Conservation (phyloP, 2,797 vertebrate species). For the Loris lydekkerianus region DNA sequence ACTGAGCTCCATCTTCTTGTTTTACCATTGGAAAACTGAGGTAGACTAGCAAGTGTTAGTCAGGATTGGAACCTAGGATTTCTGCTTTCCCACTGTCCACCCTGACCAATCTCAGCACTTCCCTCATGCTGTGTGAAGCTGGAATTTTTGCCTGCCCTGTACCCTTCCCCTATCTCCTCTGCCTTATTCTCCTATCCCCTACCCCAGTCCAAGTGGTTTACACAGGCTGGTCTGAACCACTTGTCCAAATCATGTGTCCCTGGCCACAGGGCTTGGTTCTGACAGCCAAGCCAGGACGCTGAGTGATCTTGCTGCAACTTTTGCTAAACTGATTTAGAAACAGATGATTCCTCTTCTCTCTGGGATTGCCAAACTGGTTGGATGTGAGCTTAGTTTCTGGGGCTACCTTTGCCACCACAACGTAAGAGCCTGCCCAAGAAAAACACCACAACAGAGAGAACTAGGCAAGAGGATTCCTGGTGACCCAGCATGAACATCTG, state of each 20-base stretch:
- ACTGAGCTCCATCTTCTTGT: background rate
- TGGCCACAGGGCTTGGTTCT: background rate
- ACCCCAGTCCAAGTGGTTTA: background rate
- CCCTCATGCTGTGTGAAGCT: rapidly evolving
- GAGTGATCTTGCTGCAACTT: background rate
- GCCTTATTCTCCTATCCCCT: background rate
- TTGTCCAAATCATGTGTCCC: background rate
- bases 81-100: background rate
- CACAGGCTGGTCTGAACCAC: background rate
- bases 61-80: background rate
- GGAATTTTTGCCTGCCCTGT: background rate
- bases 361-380: background rate
- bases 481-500: background rate
- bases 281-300: background rate
- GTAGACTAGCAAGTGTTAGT: background rate
- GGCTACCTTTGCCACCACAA: background rate
- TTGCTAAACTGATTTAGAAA: background rate
- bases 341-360: background rate
- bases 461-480: background rate
- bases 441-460: background rate
- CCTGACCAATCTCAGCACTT: background rate
- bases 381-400: background rate
- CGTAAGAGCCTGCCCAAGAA: background rate
- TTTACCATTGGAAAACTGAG: background rate
- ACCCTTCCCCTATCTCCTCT: background rate